phyloP scores from a whole-genome alignment of 2,888 invertebrate species.

The Chydorus sphaericus region DNA sequence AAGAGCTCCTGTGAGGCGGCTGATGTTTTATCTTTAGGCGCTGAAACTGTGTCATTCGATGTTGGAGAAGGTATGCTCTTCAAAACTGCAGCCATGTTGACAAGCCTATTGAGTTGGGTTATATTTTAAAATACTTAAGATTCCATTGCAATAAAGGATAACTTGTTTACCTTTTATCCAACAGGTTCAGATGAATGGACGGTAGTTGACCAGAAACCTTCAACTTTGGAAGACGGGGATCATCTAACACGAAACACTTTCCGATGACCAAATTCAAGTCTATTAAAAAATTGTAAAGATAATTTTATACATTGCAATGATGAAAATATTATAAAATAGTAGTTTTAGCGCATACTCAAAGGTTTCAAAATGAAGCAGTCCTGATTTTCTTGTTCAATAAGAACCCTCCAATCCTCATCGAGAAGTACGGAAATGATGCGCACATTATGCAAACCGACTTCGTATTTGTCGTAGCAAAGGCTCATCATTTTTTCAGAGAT shows the following conservation, averaged over 20 bases:
- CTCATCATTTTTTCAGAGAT: conserved; percentile 54
- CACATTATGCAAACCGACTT: conserved; percentile 60
- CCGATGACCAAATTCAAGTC: conserved; percentile 48
- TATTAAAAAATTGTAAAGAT: background rate
- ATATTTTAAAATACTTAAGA: background rate
- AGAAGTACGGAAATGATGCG: conserved; percentile 52
- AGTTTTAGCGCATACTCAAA: conserved; percentile 40
- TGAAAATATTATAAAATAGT: background rate
- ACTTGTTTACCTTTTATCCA: conserved; percentile 11
- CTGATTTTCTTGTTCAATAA: conserved; percentile 31
- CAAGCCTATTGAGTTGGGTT: conserved; percentile 28
- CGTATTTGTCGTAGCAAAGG: conserved; percentile 77
- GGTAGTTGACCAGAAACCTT: conserved; percentile 47
- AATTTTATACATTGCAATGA: background rate
- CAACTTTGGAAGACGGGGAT: conserved; percentile 76
- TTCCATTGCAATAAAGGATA: background rate
- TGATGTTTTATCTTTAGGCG: background rate
- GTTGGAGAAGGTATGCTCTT: conserved; percentile 32
- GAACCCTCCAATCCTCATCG: conserved; percentile 60
- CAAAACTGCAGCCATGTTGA: conserved; percentile 33
- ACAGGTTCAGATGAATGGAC: conserved; percentile 31
- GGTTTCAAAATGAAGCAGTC: conserved; percentile 44
- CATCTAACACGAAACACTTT: conserved; percentile 74
- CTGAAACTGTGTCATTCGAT: background rate
- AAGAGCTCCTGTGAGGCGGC: background rate